Conservation (phyloP, 2,113 vertebrate species). For the Paedocypris sp. region DNA sequence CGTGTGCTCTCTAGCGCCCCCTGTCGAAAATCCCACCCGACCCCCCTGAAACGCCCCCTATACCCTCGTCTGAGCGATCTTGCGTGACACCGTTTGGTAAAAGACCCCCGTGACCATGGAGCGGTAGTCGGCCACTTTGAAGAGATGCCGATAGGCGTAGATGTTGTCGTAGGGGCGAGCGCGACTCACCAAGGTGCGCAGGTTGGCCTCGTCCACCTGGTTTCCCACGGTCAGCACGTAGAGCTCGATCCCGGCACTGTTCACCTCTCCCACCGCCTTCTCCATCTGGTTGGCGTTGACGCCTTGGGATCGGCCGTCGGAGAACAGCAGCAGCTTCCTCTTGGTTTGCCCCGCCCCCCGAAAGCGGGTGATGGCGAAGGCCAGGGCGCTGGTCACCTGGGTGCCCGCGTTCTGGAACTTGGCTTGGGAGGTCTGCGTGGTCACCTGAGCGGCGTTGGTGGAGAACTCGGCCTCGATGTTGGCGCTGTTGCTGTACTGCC, state of each 20-base stretch:
- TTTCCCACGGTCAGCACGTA: constrained; percentile 72
- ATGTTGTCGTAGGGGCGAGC: constrained; percentile 53
- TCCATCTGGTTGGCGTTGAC: constrained; percentile 54
- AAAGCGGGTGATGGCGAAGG: constrained; percentile 45
- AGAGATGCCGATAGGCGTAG: constrained; percentile 72
- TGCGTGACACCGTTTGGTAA: constrained; percentile 83
- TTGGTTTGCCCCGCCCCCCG: background rate
- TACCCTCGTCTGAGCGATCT: constrained; percentile 42
- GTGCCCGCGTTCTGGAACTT: constrained; percentile 76
- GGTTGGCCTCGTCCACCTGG: constrained; percentile 71
- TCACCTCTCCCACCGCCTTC: constrained; percentile 63
- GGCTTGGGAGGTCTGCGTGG: constrained; percentile 51
- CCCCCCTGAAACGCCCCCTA: constrained; percentile 8
- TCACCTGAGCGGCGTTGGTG: constrained; percentile 57
- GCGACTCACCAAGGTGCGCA: constrained; percentile 68
- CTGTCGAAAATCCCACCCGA: background rate
- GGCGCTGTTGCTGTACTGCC: constrained; percentile 70
- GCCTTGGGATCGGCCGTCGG: constrained; percentile 84
- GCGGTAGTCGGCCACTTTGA: constrained; percentile 73
- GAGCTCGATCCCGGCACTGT: constrained; percentile 60
- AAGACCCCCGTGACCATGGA: constrained; percentile 80
- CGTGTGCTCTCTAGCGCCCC: constrained; percentile 5
- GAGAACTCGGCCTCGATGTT: constrained; percentile 52
- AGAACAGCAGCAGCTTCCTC: constrained; percentile 81
- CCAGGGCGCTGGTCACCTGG: constrained; percentile 61